Conservation (phyloP, 2,797 vertebrate species). For the Ciconia nigra region DNA sequence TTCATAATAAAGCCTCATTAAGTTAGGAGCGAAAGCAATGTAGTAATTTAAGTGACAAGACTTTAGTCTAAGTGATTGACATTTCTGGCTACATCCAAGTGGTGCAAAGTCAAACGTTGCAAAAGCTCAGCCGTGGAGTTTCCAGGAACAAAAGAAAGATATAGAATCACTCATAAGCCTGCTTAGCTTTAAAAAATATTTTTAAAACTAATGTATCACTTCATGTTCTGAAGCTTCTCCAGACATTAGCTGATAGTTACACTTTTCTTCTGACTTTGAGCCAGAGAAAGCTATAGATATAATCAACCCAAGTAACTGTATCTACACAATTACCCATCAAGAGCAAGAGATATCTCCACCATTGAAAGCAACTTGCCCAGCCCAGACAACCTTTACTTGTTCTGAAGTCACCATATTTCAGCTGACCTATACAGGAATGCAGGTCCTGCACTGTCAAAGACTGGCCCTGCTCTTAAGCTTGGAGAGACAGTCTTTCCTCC, state of each 20-base stretch:
- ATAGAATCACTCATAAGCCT: neutral
- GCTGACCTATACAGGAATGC: neutral
- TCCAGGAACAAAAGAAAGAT: neutral
- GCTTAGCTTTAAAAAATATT: neutral
- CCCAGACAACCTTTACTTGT: neutral
- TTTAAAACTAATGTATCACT: neutral
- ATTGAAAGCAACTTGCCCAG: neutral
- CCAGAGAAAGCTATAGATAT: neutral
- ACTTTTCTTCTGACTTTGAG: neutral
- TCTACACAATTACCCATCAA: neutral
- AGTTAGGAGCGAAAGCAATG: neutral
- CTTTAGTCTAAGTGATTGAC: fast-evolving
- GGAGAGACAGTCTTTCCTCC: neutral
- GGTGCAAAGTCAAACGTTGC: neutral
- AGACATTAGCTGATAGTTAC: neutral
- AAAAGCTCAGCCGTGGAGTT: neutral
- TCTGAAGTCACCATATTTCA: neutral
- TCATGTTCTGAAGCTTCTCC: neutral
- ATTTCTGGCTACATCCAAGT: neutral
- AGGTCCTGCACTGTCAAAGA: neutral
- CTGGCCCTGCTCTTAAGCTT: too few species aligned
- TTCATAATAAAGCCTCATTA: neutral
- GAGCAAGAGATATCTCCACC: neutral
- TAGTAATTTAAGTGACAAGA: neutral
- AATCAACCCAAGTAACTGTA: neutral